phyloP scores from a whole-genome alignment of 2,888 invertebrate genomes.

The Drosophila infuscata region DNA sequence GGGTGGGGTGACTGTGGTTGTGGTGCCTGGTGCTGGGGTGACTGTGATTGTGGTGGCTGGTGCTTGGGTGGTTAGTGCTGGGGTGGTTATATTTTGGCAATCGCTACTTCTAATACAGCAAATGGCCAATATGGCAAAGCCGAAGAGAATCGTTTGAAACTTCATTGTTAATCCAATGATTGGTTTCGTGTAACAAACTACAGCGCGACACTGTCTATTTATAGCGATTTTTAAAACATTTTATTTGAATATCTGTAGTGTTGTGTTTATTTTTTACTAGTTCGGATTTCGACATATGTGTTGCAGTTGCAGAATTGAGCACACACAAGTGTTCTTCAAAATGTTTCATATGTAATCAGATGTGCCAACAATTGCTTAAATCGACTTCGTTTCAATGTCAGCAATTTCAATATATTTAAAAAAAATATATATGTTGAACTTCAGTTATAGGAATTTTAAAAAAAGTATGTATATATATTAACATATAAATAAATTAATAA shows the following conservation, averaged over 20 bases:
- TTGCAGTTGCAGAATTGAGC: constrained; percentile 2
- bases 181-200: background rate
- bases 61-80: too few species aligned
- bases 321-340: constrained; percentile 31
- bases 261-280: background rate
- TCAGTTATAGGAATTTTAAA: background rate
- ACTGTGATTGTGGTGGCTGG: too few species aligned
- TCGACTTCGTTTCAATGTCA: background rate
- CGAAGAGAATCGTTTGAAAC: background rate
- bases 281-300: background rate
- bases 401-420: background rate
- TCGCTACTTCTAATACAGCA: background rate
- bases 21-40: background rate
- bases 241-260: background rate
- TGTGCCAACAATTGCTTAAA: constrained; percentile 6
- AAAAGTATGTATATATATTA: background rate
- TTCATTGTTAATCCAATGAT: background rate
- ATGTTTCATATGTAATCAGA: constrained; percentile 30
- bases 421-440: background rate
- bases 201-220: constrained; percentile 5
- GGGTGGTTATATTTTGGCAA: too few species aligned
- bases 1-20: background rate
- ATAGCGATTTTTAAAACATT: constrained; percentile 10
- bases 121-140: background rate
- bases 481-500: background rate